phyloP scores from a whole-genome alignment of 1,140 invertebrate genomes.

The Diplogasteroides magnus region DNA sequence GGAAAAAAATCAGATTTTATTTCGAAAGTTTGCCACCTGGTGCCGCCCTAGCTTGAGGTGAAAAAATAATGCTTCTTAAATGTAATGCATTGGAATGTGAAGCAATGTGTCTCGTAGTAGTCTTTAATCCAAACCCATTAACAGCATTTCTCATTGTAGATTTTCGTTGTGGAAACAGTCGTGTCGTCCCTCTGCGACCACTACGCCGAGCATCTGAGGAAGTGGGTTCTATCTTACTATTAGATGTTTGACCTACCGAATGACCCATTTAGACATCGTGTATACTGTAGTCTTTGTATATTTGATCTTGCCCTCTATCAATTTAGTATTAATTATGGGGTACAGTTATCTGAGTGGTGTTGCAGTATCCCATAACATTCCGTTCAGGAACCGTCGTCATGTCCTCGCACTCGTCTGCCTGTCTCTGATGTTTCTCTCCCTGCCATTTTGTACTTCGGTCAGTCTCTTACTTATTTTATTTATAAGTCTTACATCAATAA shows the following conservation, averaged over 20 bases:
- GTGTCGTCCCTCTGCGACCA: slow-evolving; percentile 51
- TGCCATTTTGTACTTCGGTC: slow-evolving; percentile 46
- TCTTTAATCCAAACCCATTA: too few relatives aligned
- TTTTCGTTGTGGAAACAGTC: slow-evolving; percentile 50
- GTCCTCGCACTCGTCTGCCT: slow-evolving; percentile 45
- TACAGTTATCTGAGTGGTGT: too few relatives aligned
- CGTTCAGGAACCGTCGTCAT: slow-evolving; percentile 44
- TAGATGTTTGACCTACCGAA: not conserved
- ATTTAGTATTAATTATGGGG: too few relatives aligned
- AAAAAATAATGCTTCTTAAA: too few relatives aligned
- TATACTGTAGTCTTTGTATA: too few relatives aligned
- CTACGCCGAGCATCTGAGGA: slow-evolving; percentile 46
- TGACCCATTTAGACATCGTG: not conserved
- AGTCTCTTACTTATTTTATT: slow-evolving; percentile 19
- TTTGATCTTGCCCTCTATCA: slow-evolving; percentile 4
- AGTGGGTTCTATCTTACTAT: not conserved
- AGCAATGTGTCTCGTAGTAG: too few relatives aligned
- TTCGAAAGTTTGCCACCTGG: too few relatives aligned
- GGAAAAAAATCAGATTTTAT: too few relatives aligned
- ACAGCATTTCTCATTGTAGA: too few relatives aligned
- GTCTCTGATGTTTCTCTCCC: slow-evolving; percentile 40
- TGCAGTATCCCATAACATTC: not conserved
- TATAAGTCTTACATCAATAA: too few relatives aligned
- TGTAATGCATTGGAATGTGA: too few relatives aligned
- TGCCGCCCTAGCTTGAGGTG: too few relatives aligned